These are phyloP conservation scores for Lemur catta DNA, from an alignment of 2,797 vertebrate species.

Conservation along the genomic window DNA sequence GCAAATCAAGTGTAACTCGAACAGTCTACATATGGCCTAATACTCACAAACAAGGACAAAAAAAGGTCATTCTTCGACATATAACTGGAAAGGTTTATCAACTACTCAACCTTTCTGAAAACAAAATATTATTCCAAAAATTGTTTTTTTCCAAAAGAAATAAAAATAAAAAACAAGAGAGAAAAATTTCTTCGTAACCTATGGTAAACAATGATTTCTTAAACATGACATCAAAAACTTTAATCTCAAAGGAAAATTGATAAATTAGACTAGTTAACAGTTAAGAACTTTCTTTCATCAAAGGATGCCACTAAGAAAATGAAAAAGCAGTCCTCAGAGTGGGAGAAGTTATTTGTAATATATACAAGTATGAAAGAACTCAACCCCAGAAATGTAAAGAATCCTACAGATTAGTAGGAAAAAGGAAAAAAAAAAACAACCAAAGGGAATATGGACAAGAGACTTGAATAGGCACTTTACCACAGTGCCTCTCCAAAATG, in stretches of 20 bases:
- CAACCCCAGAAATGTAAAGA: neutral
- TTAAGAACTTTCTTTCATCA: neutral
- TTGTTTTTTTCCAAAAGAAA: neutral
- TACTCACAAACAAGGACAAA: neutral
- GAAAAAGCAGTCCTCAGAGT: neutral
- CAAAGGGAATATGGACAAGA: neutral
- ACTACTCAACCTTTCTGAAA: neutral
- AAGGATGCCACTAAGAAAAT: neutral
- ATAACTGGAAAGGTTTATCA: neutral
- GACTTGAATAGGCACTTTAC: neutral
- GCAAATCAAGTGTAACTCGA: neutral
- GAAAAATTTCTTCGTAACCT: neutral
- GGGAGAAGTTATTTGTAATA: neutral
- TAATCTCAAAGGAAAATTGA: neutral
- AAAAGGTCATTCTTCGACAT: neutral
- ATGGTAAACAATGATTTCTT: conserved; percentile 15
- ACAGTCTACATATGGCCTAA: neutral
- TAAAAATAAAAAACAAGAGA: neutral
- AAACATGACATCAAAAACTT: neutral
- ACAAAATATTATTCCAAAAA: neutral
- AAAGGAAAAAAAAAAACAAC: neutral
- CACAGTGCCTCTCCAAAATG: neutral
- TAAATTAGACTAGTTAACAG: neutral
- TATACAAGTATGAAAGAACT: neutral
- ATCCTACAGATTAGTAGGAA: neutral